These are phyloP conservation scores for Automeris io DNA, from an alignment of 2,888 invertebrate species.

Conservation along the genomic window DNA sequence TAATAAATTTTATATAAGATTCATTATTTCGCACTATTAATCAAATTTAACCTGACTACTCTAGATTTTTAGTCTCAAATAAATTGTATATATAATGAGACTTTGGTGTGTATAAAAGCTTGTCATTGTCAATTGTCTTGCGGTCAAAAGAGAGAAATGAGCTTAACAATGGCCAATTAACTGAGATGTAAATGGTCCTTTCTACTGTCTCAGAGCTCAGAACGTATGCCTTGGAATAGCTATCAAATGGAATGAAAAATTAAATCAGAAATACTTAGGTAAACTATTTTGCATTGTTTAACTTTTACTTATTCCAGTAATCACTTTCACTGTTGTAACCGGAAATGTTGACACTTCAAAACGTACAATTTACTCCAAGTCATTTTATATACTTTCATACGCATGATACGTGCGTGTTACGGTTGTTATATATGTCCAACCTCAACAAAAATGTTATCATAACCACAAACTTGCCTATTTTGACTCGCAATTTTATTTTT, in stretches of 20 bases:
- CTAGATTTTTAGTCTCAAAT: too few relatives aligned
- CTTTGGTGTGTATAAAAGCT: not conserved
- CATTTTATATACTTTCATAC: constrained; percentile 1
- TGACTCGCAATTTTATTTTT: constrained; percentile 24
- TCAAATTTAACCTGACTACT: too few relatives aligned
- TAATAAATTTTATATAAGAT: too few relatives aligned
- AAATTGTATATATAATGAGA: too few relatives aligned
- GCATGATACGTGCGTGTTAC: not conserved
- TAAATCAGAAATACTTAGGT: constrained; percentile 1
- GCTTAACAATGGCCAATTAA: not conserved
- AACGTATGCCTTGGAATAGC: not conserved
- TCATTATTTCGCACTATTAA: too few relatives aligned
- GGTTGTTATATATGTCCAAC: not conserved
- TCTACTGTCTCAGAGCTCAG: not conserved
- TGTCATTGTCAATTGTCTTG: not conserved
- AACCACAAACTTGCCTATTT: constrained; percentile 15
- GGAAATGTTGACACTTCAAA: constrained; percentile 5
- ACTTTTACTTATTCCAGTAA: constrained; percentile 3
- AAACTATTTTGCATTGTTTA: constrained; percentile 7
- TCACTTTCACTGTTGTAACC: constrained; percentile 8
- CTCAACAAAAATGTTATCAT: constrained; percentile 14
- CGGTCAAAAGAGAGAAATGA: not conserved
- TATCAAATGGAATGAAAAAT: not conserved
- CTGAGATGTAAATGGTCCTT: too few relatives aligned
- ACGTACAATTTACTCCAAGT: constrained; percentile 8